Base-by-base conservation (phyloP, 2,888 invertebrate species). In the Teleiodes luculella region DNA sequence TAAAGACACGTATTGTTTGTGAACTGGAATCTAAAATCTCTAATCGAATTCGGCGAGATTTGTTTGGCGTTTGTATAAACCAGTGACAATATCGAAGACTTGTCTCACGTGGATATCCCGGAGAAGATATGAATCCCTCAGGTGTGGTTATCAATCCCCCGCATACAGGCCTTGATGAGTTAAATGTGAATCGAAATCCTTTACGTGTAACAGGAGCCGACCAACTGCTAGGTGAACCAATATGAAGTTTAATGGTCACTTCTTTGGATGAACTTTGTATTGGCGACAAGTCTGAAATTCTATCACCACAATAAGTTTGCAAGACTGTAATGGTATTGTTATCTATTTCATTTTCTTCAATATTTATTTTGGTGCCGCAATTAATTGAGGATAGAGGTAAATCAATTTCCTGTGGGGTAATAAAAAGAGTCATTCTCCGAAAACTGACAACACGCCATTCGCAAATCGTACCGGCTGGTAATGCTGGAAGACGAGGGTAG, bases 61-160 rank as follows among this genome's bases (percentile, higher is more conserved):
- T 70, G 61, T 89, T 65, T 6, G 79, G 87, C 8, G 79, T 73
- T 48, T 48, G 65, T 51, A 89, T 78, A 39, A 56, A 47, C 89
- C 89, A 89, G 36, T 76, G 74, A 59, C 89, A 89, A 60, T 75
- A 82, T 41, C 74, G 65, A 54, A 80, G 41, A 10, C 65, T 64
- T 1, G 83, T 83, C 55, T 77, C 73, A 53, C 76, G 71, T 24
- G 89, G 96, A 84, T 96, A 97, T 10, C 93, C 93, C 0, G 94
- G 94, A 10, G 95, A 93, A 45, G 90, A 89, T 41, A 96, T 91
- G 54, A 87, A 90, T 0, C 97, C 98, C 41, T 90, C 88, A 13
- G 93, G 79, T 0, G 91, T 90, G 5, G 81, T 90, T 1, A 96
- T 66, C 0, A 65, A 72, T 24, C 93, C 93, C 7, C 95, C 96